Percentiles rank a stretch among this genome's conserved stretches.
phyloP scores from a whole-genome alignment of 1,140 invertebrate genomes.

The Branchinecta lindahli region DNA sequence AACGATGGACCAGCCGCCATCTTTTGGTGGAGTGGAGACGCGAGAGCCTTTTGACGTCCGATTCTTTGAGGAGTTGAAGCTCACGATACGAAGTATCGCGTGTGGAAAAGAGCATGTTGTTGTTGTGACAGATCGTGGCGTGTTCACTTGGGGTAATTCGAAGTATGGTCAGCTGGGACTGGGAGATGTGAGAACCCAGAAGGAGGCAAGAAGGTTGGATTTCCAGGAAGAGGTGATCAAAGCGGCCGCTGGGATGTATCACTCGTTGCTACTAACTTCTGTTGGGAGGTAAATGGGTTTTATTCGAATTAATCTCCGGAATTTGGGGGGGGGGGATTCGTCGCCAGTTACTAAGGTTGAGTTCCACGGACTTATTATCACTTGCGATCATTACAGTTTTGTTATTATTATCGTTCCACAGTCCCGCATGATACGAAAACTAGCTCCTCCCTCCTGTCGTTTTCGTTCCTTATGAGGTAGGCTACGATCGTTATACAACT shows the following conservation, averaged over 20 bases:
- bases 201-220: slow-evolving; percentile 5
- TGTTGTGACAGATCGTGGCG: not conserved
- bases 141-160: not conserved
- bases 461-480: too few relatives aligned
- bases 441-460: too few relatives aligned
- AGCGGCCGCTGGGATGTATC: not conserved
- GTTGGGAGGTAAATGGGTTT: not conserved
- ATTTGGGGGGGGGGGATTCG: too few relatives aligned
- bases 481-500: too few relatives aligned
- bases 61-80: not conserved
- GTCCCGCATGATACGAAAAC: too few relatives aligned
- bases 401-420: too few relatives aligned
- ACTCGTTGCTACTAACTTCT: not conserved
- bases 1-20: not conserved
- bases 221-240: not conserved
- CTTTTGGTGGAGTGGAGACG: not conserved
- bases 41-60: not conserved
- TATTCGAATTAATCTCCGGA: too few relatives aligned
- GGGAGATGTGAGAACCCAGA: not conserved
- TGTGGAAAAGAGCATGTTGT: not conserved
- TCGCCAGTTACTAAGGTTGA: too few relatives aligned
- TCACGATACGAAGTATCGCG: not conserved
- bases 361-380: too few relatives aligned
- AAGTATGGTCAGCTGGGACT: not conserved
- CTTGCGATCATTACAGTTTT: too few relatives aligned